phyloP scores from a whole-genome alignment of 1,140 invertebrate genomes.

The Zaprionus inermis region DNA sequence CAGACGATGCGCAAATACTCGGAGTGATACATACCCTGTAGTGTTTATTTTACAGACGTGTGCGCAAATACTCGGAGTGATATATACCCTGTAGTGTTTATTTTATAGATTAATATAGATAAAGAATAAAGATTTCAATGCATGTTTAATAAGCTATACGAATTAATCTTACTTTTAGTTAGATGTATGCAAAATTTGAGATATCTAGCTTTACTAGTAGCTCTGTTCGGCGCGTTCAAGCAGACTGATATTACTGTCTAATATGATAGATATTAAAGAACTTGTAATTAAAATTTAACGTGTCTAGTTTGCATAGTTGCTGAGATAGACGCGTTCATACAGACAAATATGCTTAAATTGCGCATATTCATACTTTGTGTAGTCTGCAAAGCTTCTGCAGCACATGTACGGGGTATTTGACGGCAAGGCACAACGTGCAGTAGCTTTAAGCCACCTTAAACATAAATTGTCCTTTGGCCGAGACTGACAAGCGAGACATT shows the following conservation, averaged over 20 bases:
- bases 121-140: no score
- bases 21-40: neutral
- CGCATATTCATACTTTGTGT: no score
- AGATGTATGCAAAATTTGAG: neutral
- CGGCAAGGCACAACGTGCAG: neutral
- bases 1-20: no score
- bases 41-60: no score
- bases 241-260: neutral
- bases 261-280: neutral
- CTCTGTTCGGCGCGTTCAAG: neutral
- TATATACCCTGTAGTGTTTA: neutral
- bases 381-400: no score
- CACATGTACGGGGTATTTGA: neutral
- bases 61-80: neutral
- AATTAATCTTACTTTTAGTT: no score
- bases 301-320: neutral
- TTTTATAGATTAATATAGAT: no score
- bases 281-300: neutral
- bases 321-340: neutral
- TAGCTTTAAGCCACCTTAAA: neutral
- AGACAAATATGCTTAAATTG: neutral
- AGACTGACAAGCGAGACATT: slow-evolving; percentile 45
- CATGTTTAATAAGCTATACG: no score
- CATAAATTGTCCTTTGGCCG: neutral
- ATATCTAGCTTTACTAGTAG: neutral